These are phyloP conservation scores for Azemiops feae DNA, from an alignment of 2,113 vertebrate species.

Conservation along the genomic window DNA sequence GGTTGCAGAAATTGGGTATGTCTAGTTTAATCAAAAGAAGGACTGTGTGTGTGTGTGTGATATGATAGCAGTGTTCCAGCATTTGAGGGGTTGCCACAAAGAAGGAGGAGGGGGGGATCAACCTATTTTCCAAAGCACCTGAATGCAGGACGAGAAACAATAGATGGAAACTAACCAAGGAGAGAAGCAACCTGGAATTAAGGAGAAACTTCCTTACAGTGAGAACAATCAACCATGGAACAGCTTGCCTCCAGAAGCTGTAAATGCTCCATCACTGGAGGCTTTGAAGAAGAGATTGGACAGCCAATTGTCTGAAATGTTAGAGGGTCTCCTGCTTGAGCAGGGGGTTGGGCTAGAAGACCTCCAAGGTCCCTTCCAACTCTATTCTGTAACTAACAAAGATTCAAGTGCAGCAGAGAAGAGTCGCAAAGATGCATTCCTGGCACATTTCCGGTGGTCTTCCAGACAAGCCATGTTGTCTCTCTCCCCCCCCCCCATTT, in stretches of 20 bases:
- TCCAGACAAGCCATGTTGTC: background rate
- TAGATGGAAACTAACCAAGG: background rate
- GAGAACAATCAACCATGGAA: background rate
- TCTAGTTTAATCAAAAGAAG: background rate
- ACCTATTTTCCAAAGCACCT: background rate
- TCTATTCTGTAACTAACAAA: background rate
- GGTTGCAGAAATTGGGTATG: background rate
- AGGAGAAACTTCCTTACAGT: background rate
- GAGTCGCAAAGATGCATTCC: background rate
- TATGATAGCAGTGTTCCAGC: background rate
- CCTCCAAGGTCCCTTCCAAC: background rate
- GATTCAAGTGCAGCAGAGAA: background rate
- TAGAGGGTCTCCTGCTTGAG: too few relatives aligned
- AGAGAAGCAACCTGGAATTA: background rate
- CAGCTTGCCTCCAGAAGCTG: too few relatives aligned
- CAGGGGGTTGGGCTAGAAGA: background rate
- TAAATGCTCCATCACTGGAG: too few relatives aligned
- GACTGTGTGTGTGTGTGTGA: background rate
- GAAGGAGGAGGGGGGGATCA: background rate
- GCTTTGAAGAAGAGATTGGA: too few relatives aligned
- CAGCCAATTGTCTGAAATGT: background rate
- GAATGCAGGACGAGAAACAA: background rate
- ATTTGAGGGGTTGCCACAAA: background rate
- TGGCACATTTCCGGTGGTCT: background rate
- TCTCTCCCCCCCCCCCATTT: background rate